Conservation (phyloP, 2,888 invertebrate species). For the Coremacera marginata region DNA sequence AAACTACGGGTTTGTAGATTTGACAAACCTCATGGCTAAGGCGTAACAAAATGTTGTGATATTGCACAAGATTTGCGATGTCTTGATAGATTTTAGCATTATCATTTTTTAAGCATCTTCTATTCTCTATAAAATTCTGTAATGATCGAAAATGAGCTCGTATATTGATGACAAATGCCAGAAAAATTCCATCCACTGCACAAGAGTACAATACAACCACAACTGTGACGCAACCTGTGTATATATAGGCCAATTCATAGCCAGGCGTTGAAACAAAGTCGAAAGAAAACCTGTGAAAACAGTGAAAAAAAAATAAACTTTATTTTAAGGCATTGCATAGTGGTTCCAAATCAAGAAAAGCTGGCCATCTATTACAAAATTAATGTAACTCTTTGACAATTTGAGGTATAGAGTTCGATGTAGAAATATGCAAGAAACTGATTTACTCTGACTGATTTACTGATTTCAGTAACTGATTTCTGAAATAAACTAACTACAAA, state of each 20-base stretch:
- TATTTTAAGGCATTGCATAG: too few relatives aligned
- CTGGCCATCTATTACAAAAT: too few relatives aligned
- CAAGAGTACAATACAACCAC: slow-evolving; percentile 54
- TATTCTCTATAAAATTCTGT: slow-evolving; percentile 52
- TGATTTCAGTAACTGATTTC: too few relatives aligned
- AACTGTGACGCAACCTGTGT: slow-evolving; percentile 55
- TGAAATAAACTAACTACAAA: too few relatives aligned
- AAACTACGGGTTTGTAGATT: slow-evolving; percentile 62
- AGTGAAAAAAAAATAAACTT: neutral
- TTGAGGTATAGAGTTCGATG: too few relatives aligned
- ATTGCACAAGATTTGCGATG: slow-evolving; percentile 52
- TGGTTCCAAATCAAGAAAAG: too few relatives aligned
- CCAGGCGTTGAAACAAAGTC: slow-evolving; percentile 57
- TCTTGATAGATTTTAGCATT: slow-evolving; percentile 43
- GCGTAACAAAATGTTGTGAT: slow-evolving; percentile 57
- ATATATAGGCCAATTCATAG: slow-evolving; percentile 57
- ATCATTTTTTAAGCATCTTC: slow-evolving; percentile 44
- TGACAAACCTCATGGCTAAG: slow-evolving; percentile 53
- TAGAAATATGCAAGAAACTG: too few relatives aligned
- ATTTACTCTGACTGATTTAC: too few relatives aligned
- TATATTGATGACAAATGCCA: slow-evolving; percentile 62
- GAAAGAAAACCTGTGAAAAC: slow-evolving; percentile 59
- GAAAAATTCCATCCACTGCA: slow-evolving; percentile 62
- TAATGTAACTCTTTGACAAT: too few relatives aligned
- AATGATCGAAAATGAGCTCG: slow-evolving; percentile 60